These are phyloP conservation scores for Threskiornis aethiopicus DNA, from an alignment of 2,797 vertebrate genomes.

Conservation along the genomic window DNA sequence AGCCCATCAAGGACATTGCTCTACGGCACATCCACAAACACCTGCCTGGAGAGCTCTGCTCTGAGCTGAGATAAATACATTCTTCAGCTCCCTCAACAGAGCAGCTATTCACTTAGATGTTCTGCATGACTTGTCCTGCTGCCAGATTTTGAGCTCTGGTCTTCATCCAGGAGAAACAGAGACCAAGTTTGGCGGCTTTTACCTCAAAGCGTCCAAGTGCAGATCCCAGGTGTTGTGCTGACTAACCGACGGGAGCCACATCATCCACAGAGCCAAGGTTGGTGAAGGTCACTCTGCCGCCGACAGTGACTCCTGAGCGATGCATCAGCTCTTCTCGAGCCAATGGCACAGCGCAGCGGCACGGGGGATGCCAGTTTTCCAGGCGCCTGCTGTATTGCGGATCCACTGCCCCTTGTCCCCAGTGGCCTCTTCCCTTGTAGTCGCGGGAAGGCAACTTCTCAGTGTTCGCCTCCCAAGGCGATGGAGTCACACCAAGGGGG, in stretches of 20 bases:
- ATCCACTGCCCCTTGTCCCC: neutral
- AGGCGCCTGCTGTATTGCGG: neutral
- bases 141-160: constrained; percentile 43
- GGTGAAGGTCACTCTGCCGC: rapidly evolving
- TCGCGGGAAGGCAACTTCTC: neutral
- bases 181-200: neutral
- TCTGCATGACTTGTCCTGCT: neutral
- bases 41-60: neutral
- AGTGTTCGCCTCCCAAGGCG: neutral
- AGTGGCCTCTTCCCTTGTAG: neutral
- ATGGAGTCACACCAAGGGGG: neutral
- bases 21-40: neutral
- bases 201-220: neutral
- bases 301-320: rapidly evolving
- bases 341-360: neutral
- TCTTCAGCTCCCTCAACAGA: neutral
- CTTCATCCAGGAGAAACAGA: constrained; percentile 23
- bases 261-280: neutral
- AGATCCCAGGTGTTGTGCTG: constrained; percentile 28
- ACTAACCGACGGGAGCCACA: rapidly evolving
- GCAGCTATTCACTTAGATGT: neutral
- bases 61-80: neutral
- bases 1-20: neutral
- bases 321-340: neutral
- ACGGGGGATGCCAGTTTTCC: neutral